These are phyloP conservation scores for Castor canadensis DNA, from an alignment of 2,113 vertebrate genomes.

Conservation along the genomic window DNA sequence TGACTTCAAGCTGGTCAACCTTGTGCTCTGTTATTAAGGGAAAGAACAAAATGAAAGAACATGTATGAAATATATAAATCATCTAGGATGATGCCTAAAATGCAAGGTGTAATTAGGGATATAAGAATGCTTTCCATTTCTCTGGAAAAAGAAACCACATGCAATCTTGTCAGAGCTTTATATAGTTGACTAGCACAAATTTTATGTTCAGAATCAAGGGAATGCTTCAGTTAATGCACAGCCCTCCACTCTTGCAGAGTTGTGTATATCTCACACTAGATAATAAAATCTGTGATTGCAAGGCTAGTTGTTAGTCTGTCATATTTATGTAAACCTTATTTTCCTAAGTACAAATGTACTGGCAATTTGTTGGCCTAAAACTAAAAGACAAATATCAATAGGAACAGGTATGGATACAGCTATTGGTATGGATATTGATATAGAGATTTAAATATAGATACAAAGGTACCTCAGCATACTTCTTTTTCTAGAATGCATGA, in stretches of 20 bases:
- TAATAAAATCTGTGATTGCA: background rate
- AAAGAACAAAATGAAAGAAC: slow-evolving; percentile 41
- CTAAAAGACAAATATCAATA: background rate
- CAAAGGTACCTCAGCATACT: background rate
- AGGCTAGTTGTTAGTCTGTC: background rate
- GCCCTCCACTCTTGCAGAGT: background rate
- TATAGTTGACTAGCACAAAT: slow-evolving; percentile 29
- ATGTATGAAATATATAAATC: slow-evolving; percentile 27
- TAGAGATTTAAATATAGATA: background rate
- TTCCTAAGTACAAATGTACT: background rate
- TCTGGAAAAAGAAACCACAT: slow-evolving; percentile 3
- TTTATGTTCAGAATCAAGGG: background rate
- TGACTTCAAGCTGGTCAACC: slow-evolving; percentile 71
- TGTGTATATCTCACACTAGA: background rate
- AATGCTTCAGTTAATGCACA: background rate
- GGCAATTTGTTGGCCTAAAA: background rate
- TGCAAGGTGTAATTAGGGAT: slow-evolving; percentile 32
- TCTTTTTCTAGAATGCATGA: background rate
- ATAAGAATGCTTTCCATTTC: background rate
- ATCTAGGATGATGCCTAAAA: background rate
- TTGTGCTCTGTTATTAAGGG: slow-evolving; percentile 36
- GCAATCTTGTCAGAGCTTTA: slow-evolving; percentile 7
- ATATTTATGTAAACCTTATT: background rate
- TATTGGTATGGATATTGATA: background rate
- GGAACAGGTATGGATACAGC: background rate